A percentile compares a stretch with the other conserved stretches of the same genome.
These are phyloP conservation scores for Apodemia hepburni DNA, from an alignment of 2,888 invertebrate genomes.

Conservation along the genomic window DNA sequence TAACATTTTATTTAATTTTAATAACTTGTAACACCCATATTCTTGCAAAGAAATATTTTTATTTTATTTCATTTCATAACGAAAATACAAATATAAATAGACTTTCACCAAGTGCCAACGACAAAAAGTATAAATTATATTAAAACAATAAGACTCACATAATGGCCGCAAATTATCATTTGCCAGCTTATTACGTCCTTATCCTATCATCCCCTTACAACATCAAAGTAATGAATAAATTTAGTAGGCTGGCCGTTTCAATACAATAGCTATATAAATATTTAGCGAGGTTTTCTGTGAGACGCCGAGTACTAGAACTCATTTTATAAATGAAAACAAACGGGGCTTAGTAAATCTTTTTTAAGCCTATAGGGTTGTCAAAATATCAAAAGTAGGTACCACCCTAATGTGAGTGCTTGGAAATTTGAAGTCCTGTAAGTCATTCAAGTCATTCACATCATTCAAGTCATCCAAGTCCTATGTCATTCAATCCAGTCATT, in stretches of 20 bases:
- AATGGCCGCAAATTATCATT: not conserved
- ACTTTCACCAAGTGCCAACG: not conserved
- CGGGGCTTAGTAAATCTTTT: not conserved
- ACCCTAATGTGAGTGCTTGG: too few relatives aligned
- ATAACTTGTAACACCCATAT: too few relatives aligned
- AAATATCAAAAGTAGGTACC: not conserved
- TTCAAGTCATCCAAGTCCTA: too few relatives aligned
- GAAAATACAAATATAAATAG: too few relatives aligned
- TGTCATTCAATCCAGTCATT: too few relatives aligned
- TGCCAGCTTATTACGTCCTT: not conserved
- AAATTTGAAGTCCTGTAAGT: too few relatives aligned
- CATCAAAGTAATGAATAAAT: constrained; percentile 5
- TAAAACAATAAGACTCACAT: not conserved
- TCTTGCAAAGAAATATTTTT: too few relatives aligned
- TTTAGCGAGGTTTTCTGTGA: not conserved
- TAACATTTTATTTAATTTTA: too few relatives aligned
- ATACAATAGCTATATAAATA: constrained; percentile 1
- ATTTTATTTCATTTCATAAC: too few relatives aligned
- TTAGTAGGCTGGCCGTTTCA: constrained; percentile 4
- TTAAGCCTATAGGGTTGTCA: constrained; percentile 4
- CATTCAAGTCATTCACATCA: too few relatives aligned
- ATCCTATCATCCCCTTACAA: not conserved
- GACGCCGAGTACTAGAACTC: constrained; percentile 8
- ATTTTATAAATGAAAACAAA: constrained; percentile 12
- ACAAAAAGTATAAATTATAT: too few relatives aligned